Evolutionary conservation across 1,140 invertebrate genomes (phyloP), one percentile per base, ranked within the genome.

Genomic region (Drosophila repletoides): DNA sequence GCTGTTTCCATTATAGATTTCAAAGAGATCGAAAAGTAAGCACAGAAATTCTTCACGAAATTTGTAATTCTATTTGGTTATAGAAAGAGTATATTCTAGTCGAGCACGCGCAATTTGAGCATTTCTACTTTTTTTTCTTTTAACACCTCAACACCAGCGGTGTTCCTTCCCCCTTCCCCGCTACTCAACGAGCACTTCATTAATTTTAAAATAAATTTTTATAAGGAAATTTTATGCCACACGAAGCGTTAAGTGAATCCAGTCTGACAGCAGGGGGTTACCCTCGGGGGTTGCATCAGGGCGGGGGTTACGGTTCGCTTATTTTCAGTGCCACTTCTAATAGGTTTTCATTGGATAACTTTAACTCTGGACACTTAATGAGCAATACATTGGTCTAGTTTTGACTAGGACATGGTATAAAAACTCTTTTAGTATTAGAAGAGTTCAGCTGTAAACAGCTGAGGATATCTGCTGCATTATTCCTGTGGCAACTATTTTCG

Each of bases 171-270:
- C 21, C 5, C 1, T 6, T 17, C 9, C 63, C 56, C 68, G 19
- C 14, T 3, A 33, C 19, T 24, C 24, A 40, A 26, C 43, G 43
- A 74, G 74, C 66, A 74, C 70, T 72, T 84, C 79, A 77, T 83
- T 83, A 72, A 83, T 84, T 83, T 76, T 43, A 65, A 76, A 64
- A 70, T 83, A 81, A 40, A 83, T 84, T 83, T 33, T 74, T 74
- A 33, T 74, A 71, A 84, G 56, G 52, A 71, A 74, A 83, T 83
- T 71, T 22, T 71, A 49, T 79, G 79, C 70, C 74, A 77, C 74
- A 43, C 79, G 73, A 34, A 83, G 73, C 79, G 79, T 83, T 84
- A 83, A 77, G 75, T 77, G 60, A 58, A 63, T 40, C 53, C 49
- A 31, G 41, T 12, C 46, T 31, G 26, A 33, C 63, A 59, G 40